Base-by-base conservation (phyloP, 2,797 vertebrate genomes). In the Gallinago stenura region DNA sequence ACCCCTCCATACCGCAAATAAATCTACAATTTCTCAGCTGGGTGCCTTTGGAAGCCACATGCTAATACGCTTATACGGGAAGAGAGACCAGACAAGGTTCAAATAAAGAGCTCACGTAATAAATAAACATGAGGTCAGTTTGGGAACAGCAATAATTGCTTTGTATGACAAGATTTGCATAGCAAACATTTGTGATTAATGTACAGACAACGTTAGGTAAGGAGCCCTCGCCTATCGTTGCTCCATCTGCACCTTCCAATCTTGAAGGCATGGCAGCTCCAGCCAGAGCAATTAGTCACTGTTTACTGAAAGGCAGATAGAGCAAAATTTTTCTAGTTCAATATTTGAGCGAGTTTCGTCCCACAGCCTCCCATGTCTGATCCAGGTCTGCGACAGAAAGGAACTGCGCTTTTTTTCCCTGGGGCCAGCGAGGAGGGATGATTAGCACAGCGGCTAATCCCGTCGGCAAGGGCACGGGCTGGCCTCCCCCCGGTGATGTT, bases 81-180 rank as follows among this genome's bases (percentile, higher is more conserved):
- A 96, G 83, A 90, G 89, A 95, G 80, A 94, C 93, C 89, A 97
- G 95, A 71, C 76, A 66, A 95, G 69, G 77, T 95, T 97, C 95
- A 90, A 88, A 90, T 95, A 94, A 96, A 97, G 96, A 93, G 95
- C 92, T 97, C 77, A 91, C 72, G 82, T 95, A 86, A 97, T 97
- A 97, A 97, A 97, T 96, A 97, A 97, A 97, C 92, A 97, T 95
- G 94, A 97, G 89, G 93, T 96, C 97, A 97, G 94, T 92, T 94
- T 25, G 84, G 92, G 96, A 96, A 95, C 90, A 94, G 77, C 77
- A 82, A 76, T 94, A 96, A 96, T 97, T 97, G 97, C 96, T 97
- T 97, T 94, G 91, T 95, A 95, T 91, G 94, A 95, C 91, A 94
- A 97, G 94, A 97, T 98, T 97, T 97, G 97, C 96, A 97, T 94